A percentile compares a stretch with the other conserved stretches of the same genome.
These are phyloP conservation scores for Xanthia togata DNA, from an alignment of 2,888 invertebrate species.

Conservation along the genomic window DNA sequence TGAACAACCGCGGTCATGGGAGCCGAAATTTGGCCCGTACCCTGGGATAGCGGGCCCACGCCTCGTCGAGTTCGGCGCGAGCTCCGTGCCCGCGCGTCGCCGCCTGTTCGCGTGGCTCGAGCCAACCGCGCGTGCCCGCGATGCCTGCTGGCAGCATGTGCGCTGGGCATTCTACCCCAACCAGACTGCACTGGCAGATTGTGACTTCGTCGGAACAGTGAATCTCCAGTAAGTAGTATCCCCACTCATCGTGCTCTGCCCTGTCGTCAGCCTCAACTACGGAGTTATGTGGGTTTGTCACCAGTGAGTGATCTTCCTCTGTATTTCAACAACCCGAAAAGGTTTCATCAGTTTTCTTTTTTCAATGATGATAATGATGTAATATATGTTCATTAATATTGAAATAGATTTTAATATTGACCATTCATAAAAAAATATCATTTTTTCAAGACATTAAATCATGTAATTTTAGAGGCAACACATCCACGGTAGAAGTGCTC, in stretches of 20 bases:
- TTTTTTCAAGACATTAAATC: background rate
- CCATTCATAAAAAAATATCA: background rate
- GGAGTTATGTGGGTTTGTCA: background rate
- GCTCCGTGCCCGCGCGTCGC: slow-evolving; percentile 42
- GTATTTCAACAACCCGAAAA: background rate
- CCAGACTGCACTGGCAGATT: background rate
- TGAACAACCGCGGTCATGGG: background rate
- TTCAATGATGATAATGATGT: no score
- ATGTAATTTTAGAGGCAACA: slow-evolving; percentile 7
- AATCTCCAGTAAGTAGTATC: slow-evolving; percentile 22
- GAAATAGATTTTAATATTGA: background rate
- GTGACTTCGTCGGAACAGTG: slow-evolving; percentile 15
- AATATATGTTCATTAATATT: background rate
- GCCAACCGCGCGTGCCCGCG: accelerated
- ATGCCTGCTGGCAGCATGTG: background rate
- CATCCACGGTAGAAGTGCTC: background rate
- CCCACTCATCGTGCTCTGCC: background rate
- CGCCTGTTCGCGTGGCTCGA: slow-evolving; percentile 35
- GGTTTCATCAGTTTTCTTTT: background rate
- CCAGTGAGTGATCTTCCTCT: background rate
- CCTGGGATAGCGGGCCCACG: slow-evolving; percentile 50
- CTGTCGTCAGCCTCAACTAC: background rate
- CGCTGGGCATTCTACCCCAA: slow-evolving; percentile 35
- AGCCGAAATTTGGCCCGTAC: accelerated
- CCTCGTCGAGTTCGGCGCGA: slow-evolving; percentile 37